Evolutionary conservation across 2,113 vertebrate genomes (phyloP), one percentile per base, ranked within the genome.

Genomic region (Pongo abelii): DNA sequence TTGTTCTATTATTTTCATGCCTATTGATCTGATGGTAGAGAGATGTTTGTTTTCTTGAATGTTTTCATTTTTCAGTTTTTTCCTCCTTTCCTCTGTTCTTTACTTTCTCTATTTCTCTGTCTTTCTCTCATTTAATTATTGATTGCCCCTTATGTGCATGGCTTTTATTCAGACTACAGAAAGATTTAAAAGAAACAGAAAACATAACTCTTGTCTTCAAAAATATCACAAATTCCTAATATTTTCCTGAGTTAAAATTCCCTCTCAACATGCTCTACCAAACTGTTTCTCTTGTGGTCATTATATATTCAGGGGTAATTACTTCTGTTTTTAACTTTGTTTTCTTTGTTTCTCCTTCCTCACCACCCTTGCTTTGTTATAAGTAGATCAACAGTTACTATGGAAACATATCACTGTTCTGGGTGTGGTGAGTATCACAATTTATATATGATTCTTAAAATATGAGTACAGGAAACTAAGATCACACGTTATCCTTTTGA

Each of bases 371-470:
- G 61, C 94, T 95, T 96, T 46, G 84, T 95, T 77, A 38, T 80
- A 93, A 92, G 64, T 40, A 95, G 23, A 85, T 38, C n/a, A 64
- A 64, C 27, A 27, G 90, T 96, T 96, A 57, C 91, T 81, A 91
- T 50, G 81, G 88, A 84, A 96, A 95, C 90, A 69, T 55, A 78
- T 89, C 46, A 81, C 90, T 91, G 20, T 89, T 92, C 50, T 96
- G 84, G 97, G 94, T 95, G 91, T 97, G 95, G 94, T 89, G 17
- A 91, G 50, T 57, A 38, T 50, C 0, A 0, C 17, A 67, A 78
- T 94, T 81, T 81, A 43, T 93, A 12, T 79, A 27, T 70, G 50
- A 90, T 50, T 89, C 86, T 97, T 88, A 55, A 80, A 89, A 55
- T 80, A 57, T 90, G 57, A 72, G 38, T 91, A 46, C 12, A 40